Percentiles rank a stretch among this genome's conserved stretches.
Evolutionary conservation across 2,888 invertebrate genomes (phyloP).

Genomic region (Celastrina argiolus): DNA sequence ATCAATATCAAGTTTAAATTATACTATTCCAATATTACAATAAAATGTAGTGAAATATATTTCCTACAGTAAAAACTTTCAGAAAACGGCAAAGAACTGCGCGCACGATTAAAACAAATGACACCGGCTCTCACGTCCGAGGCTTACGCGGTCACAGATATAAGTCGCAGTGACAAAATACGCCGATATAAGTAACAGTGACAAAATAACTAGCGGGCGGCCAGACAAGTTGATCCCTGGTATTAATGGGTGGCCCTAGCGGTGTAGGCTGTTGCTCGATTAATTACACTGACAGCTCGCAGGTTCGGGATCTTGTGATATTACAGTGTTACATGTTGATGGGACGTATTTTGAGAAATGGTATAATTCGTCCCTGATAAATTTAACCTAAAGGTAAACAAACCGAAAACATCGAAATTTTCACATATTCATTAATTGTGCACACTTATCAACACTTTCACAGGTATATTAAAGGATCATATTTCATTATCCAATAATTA

Average conservation of each 20-base stretch:
- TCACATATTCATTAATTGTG: no score
- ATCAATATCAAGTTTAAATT: no score
- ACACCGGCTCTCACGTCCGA: not conserved
- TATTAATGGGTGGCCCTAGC: slow-evolving; percentile 3
- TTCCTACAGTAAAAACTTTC: not conserved
- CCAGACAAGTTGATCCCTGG: slow-evolving; percentile 6
- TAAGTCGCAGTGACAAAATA: slow-evolving; percentile 6
- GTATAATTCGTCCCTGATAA: no score
- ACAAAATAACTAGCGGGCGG: not conserved
- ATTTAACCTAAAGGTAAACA: no score
- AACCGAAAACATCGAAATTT: no score
- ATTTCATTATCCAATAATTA: no score
- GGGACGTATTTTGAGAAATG: not conserved
- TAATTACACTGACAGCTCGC: slow-evolving; percentile 8
- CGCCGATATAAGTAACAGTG: not conserved
- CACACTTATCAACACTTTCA: no score
- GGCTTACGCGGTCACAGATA: not conserved
- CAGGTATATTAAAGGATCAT: no score
- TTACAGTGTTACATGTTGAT: not conserved
- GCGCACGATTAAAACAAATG: not conserved
- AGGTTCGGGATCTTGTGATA: not conserved
- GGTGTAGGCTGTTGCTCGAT: not conserved
- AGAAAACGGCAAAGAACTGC: not conserved
- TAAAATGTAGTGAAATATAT: no score
- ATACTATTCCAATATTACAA: no score